Base-by-base conservation (phyloP, 2,888 invertebrate genomes). In the Iphiclides podalirius region DNA sequence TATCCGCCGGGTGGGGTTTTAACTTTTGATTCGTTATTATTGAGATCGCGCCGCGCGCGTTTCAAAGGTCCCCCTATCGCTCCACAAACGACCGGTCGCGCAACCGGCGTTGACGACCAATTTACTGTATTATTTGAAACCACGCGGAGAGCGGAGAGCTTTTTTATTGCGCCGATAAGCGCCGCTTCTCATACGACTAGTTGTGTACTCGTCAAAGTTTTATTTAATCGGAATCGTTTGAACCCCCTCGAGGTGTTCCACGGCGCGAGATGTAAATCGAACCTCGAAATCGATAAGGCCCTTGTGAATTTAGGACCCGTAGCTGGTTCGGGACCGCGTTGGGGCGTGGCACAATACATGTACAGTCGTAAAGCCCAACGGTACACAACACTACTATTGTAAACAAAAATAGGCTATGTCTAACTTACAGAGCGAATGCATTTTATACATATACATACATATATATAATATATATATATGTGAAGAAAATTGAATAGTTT, bases 351-450 rank as follows among this genome's bases (percentile, higher is more conserved):
- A 63, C 63, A 71, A 61, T n/a, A n/a, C n/a, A n/a, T 67, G 66
- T 69, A 71, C 72, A 73, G 73, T 70, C 79, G 85, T 86, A 87
- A 88, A 81, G 84, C 81, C 83, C 87, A 86, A 86, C 82, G 87
- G 84, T 85, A 82, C 74, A 71, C 64, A 68, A 70, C 75, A 75
- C 72, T 72, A 71, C 78, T 68, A 67, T 61, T 77, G 66, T 78
- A 78, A 79, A 80, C 69, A 70, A 11, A 71, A 72, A 73, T 86
- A 88, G 85, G 83, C 82, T 86, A 86, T 81, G 79, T 86, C 73
- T 79, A 82, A 79, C 79, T 74, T 81, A 84, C 76, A 76, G 86
- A 80, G 82, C 85, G 86, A 80, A 79, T 86, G 87, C 87, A 87
- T 87, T 87, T 88, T 88, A 85, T 88, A 49, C 42, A 42, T 44